Evolutionary conservation across 35 echinoderm and acorn worm genomes (phyloP).

Genomic region (Apostichopus californicus): DNA sequence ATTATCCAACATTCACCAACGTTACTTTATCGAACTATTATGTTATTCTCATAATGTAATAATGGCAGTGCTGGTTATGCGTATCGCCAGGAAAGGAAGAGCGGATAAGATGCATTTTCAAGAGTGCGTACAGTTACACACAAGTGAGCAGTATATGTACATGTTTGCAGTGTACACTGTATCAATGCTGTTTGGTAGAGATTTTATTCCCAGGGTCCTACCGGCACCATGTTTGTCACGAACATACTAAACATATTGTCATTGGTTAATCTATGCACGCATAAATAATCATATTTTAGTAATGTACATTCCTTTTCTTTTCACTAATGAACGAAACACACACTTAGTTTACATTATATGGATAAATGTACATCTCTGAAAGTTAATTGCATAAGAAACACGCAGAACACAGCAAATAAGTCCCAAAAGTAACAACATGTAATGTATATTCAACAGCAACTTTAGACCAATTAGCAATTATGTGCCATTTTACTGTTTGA

Average conservation of each 20-base stretch:
- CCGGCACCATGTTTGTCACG: no score
- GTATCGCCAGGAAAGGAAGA: no score
- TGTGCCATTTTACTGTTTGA: slow-evolving; percentile 53
- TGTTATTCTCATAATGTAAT: no score
- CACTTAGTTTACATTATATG: background rate
- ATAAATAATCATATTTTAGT: background rate
- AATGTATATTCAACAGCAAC: slow-evolving; percentile 16
- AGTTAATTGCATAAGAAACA: background rate
- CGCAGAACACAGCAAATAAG: background rate
- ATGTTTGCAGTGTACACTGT: no score
- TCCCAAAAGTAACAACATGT: background rate
- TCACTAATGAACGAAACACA: background rate
- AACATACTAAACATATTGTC: background rate
- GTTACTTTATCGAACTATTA: no score
- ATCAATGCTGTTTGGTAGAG: no score
- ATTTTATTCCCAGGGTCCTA: no score
- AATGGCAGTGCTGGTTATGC: no score
- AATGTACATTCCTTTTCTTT: background rate
- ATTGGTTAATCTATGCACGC: background rate
- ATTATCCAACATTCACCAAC: no score
- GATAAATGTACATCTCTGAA: background rate
- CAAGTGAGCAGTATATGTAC: no score
- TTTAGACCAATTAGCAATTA: slow-evolving; percentile 50
- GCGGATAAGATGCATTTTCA: no score
- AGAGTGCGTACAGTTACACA: no score